Conservation (phyloP, 1,140 invertebrate genomes). For the Heliconius eleuchia region DNA sequence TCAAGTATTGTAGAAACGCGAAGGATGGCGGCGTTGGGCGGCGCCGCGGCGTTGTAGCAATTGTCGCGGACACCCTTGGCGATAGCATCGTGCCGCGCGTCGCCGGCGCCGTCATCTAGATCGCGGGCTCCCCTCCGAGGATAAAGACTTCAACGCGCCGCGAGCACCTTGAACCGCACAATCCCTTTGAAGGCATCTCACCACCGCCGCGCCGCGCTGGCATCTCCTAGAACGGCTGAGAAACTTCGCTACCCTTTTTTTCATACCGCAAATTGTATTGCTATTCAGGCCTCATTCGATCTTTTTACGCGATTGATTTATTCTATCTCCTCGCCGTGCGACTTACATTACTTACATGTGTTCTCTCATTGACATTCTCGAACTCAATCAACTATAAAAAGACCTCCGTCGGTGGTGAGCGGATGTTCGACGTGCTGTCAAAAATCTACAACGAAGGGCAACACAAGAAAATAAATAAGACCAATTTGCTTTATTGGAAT, state of each 20-base stretch:
- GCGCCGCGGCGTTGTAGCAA: constrained; percentile 63
- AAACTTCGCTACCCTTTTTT: constrained; percentile 36
- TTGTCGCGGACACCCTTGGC: constrained; percentile 68
- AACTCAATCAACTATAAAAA: constrained; percentile 38
- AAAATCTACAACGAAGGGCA: constrained; percentile 55
- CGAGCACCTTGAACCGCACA: constrained; percentile 53
- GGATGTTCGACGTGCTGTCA: constrained; percentile 43
- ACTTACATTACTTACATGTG: constrained; percentile 36
- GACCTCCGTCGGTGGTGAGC: constrained; percentile 23
- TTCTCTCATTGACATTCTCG: constrained; percentile 42
- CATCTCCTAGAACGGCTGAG: constrained; percentile 54
- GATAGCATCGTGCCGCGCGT: constrained; percentile 68
- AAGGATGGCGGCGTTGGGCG: constrained; percentile 50
- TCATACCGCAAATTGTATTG: constrained; percentile 47
- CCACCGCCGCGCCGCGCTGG: constrained; percentile 56
- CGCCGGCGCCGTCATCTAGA: constrained; percentile 73
- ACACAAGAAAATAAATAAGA: constrained; percentile 55
- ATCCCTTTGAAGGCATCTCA: constrained; percentile 67
- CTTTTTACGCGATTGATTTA: constrained; percentile 50
- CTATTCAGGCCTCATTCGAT: constrained; percentile 44
- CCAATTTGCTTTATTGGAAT: constrained; percentile 59
- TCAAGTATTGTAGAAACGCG: constrained; percentile 51
- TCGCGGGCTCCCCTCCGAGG: constrained; percentile 65
- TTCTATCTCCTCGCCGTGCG: constrained; percentile 34
- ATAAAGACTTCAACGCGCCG: constrained; percentile 70